Conservation (phyloP, 2,113 vertebrate genomes). For the Sterna hirundo region DNA sequence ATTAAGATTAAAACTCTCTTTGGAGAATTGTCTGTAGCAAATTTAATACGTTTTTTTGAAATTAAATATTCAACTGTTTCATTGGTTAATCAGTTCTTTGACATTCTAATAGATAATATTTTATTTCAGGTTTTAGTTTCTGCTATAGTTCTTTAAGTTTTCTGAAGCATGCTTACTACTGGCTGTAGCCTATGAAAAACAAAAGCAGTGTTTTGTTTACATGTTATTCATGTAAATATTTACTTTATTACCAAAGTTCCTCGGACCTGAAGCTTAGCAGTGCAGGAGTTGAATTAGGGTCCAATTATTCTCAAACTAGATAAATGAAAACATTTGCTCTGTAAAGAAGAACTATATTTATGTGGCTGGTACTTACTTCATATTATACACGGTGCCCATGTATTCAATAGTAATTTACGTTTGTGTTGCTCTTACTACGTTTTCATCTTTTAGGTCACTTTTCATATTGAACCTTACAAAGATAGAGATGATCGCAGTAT, state of each 20-base stretch:
- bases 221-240: neutral
- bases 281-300: neutral
- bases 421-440: neutral
- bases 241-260: neutral
- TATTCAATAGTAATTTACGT: accelerated
- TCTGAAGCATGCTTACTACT: neutral
- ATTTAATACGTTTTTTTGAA: neutral
- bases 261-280: neutral
- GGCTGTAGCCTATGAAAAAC: neutral
- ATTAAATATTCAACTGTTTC: neutral
- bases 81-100: neutral
- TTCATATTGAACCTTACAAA: conserved; percentile 96
- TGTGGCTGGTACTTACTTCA: neutral
- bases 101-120: neutral
- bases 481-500: conserved; percentile 90
- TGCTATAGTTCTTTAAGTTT: neutral
- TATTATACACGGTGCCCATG: accelerated
- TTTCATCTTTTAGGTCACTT: conserved; percentile 81
- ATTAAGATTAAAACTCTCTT: neutral
- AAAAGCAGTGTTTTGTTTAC: neutral
- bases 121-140: neutral
- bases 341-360: neutral
- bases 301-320: neutral
- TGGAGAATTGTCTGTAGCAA: neutral
- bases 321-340: neutral